Evolutionary conservation across 2,888 invertebrate genomes (phyloP).

Genomic region (Leptodirus hochenwartii): DNA sequence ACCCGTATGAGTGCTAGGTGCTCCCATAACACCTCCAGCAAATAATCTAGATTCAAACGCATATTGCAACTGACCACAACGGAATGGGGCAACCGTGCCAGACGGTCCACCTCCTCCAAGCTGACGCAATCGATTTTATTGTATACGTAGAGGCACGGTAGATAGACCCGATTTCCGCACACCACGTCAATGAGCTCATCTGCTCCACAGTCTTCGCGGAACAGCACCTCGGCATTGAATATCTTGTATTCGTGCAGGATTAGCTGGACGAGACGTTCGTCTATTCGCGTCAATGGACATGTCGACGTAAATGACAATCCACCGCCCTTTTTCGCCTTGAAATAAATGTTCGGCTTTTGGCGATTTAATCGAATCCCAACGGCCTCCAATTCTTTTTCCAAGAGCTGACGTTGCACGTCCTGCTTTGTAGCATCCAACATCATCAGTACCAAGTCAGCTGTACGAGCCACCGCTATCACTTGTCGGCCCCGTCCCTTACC

Average conservation of each 20-base stretch:
- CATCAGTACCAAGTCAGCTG: slow-evolving; percentile 95
- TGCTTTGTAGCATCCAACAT: slow-evolving; percentile 99
- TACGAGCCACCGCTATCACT: slow-evolving; percentile 96
- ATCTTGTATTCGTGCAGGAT: slow-evolving; percentile 98
- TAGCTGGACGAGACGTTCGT: slow-evolving; percentile 94
- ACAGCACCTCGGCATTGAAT: slow-evolving; percentile 87
- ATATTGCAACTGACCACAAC: slow-evolving; percentile 97
- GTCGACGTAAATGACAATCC: slow-evolving; percentile 96
- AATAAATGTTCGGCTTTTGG: slow-evolving; percentile 92
- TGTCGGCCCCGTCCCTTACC: slow-evolving; percentile 28
- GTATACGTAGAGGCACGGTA: slow-evolving; percentile 96
- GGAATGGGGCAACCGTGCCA: slow-evolving; percentile 74
- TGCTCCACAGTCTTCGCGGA: slow-evolving; percentile 86
- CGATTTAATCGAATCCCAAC: slow-evolving; percentile 96
- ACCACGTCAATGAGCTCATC: slow-evolving; percentile 99
- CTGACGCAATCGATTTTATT: slow-evolving; percentile 99
- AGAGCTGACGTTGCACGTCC: slow-evolving; percentile 77
- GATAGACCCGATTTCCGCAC: slow-evolving; percentile 83
- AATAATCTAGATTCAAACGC: slow-evolving; percentile 92
- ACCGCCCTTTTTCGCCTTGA: slow-evolving; percentile 94
- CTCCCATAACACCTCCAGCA: slow-evolving; percentile 87
- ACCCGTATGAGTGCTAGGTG: slow-evolving; percentile 83
- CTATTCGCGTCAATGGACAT: slow-evolving; percentile 77
- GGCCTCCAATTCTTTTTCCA: slow-evolving; percentile 91
- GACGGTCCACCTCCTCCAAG: slow-evolving; percentile 91